Evolutionary conservation across 2,797 vertebrate species (phyloP).

Genomic region (Hypotaenidia okinawae): DNA sequence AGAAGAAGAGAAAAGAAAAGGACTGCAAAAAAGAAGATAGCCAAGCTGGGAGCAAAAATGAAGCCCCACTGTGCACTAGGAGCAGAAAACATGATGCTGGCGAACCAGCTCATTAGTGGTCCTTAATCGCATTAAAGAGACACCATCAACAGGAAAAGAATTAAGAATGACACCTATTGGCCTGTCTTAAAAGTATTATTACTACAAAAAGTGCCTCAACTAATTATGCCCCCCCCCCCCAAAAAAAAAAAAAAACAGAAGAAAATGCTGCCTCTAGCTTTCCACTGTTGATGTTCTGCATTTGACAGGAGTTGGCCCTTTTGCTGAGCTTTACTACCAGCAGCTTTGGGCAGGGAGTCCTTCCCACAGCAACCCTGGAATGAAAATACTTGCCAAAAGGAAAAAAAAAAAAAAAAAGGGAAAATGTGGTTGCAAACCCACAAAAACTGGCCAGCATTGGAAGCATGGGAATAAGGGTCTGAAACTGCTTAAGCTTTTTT

Average conservation of each 20-base stretch:
- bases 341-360: not conserved
- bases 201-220: not conserved
- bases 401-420: not conserved
- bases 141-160: not conserved
- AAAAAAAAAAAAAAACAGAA: not conserved
- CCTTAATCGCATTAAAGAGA: conserved; percentile 16
- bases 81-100: not conserved
- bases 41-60: not conserved
- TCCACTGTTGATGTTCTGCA: not conserved
- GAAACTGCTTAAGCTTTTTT: not conserved
- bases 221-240: not conserved
- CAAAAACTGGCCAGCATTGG: not conserved
- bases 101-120: not conserved
- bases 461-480: not conserved
- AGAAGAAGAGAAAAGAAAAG: not conserved
- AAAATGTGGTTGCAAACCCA: not conserved
- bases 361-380: not conserved
- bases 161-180: not conserved
- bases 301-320: not conserved
- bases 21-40: not conserved
- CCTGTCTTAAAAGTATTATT: not conserved
- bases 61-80: not conserved
- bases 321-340: not conserved
- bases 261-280: not conserved
- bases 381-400: not conserved